Conservation (phyloP, 2,797 vertebrate species). For the Garrulus glandarius region DNA sequence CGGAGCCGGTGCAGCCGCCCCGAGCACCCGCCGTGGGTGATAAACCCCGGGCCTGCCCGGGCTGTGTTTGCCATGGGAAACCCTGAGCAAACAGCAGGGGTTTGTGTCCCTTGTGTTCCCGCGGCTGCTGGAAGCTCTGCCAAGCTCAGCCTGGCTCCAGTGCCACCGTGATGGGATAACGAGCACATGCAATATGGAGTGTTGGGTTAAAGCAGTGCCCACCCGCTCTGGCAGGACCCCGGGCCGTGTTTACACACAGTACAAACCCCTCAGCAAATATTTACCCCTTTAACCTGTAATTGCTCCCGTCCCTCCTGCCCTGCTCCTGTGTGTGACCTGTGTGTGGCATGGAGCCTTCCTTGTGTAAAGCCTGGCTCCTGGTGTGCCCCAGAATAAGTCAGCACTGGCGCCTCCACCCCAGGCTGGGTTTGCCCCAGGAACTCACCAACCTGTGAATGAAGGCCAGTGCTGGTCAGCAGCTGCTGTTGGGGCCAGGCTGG, state of each 20-base stretch:
- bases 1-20: not conserved
- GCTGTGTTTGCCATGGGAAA: not conserved
- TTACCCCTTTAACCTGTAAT: not conserved
- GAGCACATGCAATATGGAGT: rapidly evolving
- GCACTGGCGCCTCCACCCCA: rapidly evolving
- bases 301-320: not conserved
- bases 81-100: not conserved
- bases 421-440: rapidly evolving
- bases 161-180: rapidly evolving
- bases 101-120: not conserved
- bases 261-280: not conserved
- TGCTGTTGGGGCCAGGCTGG: not conserved
- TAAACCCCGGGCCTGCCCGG: not conserved
- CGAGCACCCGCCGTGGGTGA: rapidly evolving
- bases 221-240: not conserved
- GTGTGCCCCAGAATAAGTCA: not conserved
- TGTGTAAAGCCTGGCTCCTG: rapidly evolving
- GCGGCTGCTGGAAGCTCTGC: not conserved
- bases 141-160: not conserved
- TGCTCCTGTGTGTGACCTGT: rapidly evolving
- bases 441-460: rapidly evolving
- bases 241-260: not conserved
- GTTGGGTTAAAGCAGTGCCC: not conserved
- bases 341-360: rapidly evolving
- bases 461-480: not conserved